Base-by-base conservation (phyloP, 2,888 invertebrate species). In the Epirrita christyi region DNA sequence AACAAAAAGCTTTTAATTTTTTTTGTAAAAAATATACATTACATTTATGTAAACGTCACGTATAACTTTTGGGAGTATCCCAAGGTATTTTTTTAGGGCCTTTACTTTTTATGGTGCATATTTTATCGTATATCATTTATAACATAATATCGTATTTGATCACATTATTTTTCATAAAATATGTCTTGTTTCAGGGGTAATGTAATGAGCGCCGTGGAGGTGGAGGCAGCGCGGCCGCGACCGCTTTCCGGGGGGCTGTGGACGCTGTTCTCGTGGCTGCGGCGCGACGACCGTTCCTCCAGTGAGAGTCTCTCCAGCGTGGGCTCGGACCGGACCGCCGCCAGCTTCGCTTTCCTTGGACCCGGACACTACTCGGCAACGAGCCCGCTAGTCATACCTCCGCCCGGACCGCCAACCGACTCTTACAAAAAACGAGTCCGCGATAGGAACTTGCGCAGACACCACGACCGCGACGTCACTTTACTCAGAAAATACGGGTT, bases 181-280 rank as follows among this genome's bases (percentile, higher is more conserved):
- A 36, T 36, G 10, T 28, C 13, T 6, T 29, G 2, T 50, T 61
- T 49, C 81, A 86, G 87, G 70, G 82, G 89, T 88, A 72, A 90
- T 91, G 89, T 88, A 72, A 90, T 91, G 88, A 85, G 80, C 79
- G 83, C 75, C 66, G 79, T 68, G 61, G 83, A 71, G 63, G 56
- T 69, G 56, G 85, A 79, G 80, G 75, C 75, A 59, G 64, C 76
- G 59, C 88, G 88, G 70, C 81, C 86, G 72, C 90, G 92, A 64
- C 91, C 92, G 28, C 77, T 88, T 59, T 92, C 91, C 59, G 85
- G 82, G 61, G 92, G 92, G 69, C 83, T 93, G 71, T 88, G 92
- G 85, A 94, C 95, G 54, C 90, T 96, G 76, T 93, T 96, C 76
- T 94, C 94, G 85, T 96, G 96, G 96, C 94, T 96, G 78, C 94